phyloP scores from a whole-genome alignment of 2,797 vertebrate species.

The Enteromius argenteus region DNA sequence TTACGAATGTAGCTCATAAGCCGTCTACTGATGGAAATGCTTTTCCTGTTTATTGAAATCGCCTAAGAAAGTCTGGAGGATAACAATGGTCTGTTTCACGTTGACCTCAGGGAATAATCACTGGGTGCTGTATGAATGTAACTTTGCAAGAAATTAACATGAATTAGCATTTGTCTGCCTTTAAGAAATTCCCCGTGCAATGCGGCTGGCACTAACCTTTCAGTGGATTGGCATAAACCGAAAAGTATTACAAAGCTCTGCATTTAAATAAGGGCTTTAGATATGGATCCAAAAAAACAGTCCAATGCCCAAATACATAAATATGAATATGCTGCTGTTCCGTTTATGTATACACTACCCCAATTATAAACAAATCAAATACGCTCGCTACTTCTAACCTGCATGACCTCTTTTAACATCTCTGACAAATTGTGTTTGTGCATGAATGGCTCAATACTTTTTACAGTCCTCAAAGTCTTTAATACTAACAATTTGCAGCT shows the following conservation, averaged over 20 bases:
- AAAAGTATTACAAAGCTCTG: slow-evolving; percentile 36
- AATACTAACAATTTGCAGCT: background rate
- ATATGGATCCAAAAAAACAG: slow-evolving; percentile 23
- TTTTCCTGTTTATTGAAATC: background rate
- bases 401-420: slow-evolving; percentile 21
- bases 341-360: background rate
- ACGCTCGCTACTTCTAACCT: slow-evolving; percentile 2
- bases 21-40: background rate
- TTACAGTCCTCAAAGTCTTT: background rate
- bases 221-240: slow-evolving; percentile 6
- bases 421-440: background rate
- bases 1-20: background rate
- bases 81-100: slow-evolving; percentile 29
- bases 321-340: slow-evolving; percentile 16
- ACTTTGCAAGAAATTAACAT: slow-evolving; percentile 40
- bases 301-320: slow-evolving; percentile 9
- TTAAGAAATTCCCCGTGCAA: slow-evolving; percentile 18
- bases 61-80: background rate
- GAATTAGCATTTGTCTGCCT: slow-evolving; percentile 41
- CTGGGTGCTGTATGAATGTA: slow-evolving; percentile 31
- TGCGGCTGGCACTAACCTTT: slow-evolving; percentile 18
- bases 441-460: background rate
- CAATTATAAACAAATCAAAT: slow-evolving; percentile 10
- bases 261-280: slow-evolving; percentile 45
- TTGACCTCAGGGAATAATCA: slow-evolving; percentile 30